These are phyloP conservation scores for Philereme transversata DNA, from an alignment of 2,888 invertebrate genomes.

Conservation along the genomic window DNA sequence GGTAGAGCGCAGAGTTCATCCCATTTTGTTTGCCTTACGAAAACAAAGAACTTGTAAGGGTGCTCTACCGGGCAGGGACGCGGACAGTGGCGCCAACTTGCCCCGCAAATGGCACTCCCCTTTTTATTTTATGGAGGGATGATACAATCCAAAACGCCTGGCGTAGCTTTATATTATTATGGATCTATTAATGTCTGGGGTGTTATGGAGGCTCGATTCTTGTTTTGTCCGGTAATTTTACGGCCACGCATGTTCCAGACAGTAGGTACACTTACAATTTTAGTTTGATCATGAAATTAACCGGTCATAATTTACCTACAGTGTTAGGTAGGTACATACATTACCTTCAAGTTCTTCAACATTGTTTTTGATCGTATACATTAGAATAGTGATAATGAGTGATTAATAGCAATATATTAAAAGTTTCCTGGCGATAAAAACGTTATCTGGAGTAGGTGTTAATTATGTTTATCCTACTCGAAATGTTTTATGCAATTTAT, in stretches of 20 bases:
- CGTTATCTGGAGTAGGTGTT: slow-evolving; percentile 54
- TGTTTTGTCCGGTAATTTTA: not conserved
- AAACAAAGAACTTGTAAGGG: slow-evolving; percentile 49
- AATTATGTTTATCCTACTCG: slow-evolving; percentile 41
- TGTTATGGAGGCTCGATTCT: slow-evolving; percentile 1
- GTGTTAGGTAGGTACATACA: slow-evolving; percentile 8
- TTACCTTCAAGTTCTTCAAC: slow-evolving; percentile 13
- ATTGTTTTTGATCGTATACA: slow-evolving; percentile 35
- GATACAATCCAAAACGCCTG: slow-evolving; percentile 26
- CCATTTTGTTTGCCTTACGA: slow-evolving; percentile 38
- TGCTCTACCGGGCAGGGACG: slow-evolving; percentile 32
- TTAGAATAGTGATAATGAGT: slow-evolving; percentile 39
- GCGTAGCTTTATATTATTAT: slow-evolving; percentile 9
- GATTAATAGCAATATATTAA: slow-evolving; percentile 32
- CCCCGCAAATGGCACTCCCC: slow-evolving; percentile 41
- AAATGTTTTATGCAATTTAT: slow-evolving; percentile 58
- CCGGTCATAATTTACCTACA: slow-evolving; percentile 10
- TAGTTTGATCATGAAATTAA: slow-evolving; percentile 16
- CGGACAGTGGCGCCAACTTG: slow-evolving; percentile 28
- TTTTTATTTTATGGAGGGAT: slow-evolving; percentile 35
- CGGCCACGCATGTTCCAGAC: not conserved
- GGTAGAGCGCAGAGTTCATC: slow-evolving; percentile 18
- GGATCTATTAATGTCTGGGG: slow-evolving; percentile 13
- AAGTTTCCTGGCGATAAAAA: slow-evolving; percentile 55
- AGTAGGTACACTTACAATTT: slow-evolving; percentile 1